Evolutionary conservation across 2,888 invertebrate genomes (phyloP).

Genomic region (Pediacus dermestoides): DNA sequence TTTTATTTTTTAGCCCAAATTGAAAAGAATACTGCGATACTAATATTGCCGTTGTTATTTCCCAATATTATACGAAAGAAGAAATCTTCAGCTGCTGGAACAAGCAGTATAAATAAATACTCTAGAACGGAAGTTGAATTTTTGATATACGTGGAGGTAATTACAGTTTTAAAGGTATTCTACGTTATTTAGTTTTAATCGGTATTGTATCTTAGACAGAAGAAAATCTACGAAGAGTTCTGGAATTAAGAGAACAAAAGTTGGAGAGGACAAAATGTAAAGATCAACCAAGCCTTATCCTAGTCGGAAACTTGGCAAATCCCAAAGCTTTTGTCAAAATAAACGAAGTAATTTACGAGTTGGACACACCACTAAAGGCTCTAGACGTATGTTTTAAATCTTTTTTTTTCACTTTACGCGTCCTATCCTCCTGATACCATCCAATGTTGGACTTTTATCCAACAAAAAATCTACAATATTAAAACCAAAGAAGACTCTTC

Average conservation of each 20-base stretch:
- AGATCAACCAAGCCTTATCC: slow-evolving; percentile 2
- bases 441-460: neutral
- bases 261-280: too few relatives aligned
- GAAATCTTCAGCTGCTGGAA: too few relatives aligned
- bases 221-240: neutral
- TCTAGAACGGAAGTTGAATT: neutral
- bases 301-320: neutral
- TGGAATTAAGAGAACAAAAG: neutral
- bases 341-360: slow-evolving; percentile 1
- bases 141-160: neutral
- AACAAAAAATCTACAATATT: neutral
- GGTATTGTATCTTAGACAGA: slow-evolving; percentile 1
- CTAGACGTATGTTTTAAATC: slow-evolving; percentile 3
- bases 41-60: slow-evolving; percentile 1
- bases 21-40: neutral
- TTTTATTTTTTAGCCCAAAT: neutral
- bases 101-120: neutral
- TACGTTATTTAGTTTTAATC: slow-evolving; percentile 1
- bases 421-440: slow-evolving; percentile 1
- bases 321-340: slow-evolving; percentile 3
- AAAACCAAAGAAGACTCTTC: neutral
- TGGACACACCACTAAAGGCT: slow-evolving; percentile 1
- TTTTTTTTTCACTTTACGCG: slow-evolving; percentile 1
- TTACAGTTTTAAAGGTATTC: neutral
- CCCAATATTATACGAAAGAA: slow-evolving; percentile 1